Evolutionary conservation across 2,797 vertebrate species (phyloP).

Genomic region (Oryzias sinensis): DNA sequence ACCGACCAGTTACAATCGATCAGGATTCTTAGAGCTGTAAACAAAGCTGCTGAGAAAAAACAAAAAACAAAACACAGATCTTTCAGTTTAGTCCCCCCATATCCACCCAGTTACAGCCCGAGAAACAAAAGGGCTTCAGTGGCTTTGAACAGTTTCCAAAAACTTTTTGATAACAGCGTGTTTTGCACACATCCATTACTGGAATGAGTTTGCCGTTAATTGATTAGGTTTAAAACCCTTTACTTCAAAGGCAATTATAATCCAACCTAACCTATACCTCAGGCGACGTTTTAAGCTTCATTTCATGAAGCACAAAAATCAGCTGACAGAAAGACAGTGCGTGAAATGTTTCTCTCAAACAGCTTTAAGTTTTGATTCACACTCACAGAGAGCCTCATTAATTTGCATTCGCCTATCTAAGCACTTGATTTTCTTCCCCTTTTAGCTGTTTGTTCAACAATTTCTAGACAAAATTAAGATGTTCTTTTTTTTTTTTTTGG

Average conservation of each 20-base stretch:
- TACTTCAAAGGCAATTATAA: slow-evolving; percentile 22
- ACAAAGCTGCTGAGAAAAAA: slow-evolving; percentile 37
- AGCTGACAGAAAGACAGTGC: slow-evolving; percentile 15
- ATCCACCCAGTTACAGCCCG: slow-evolving; percentile 10
- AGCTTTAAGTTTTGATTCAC: slow-evolving; percentile 33
- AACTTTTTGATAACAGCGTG: slow-evolving; percentile 9
- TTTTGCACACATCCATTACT: neutral
- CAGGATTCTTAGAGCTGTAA: slow-evolving; percentile 36
- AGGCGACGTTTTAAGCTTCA: slow-evolving; percentile 20
- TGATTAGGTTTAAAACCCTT: slow-evolving; percentile 5
- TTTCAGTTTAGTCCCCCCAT: slow-evolving; percentile 12
- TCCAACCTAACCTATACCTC: slow-evolving; percentile 25
- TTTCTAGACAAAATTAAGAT: slow-evolving; percentile 25
- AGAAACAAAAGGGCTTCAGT: neutral
- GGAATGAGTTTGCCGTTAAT: neutral
- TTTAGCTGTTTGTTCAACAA: slow-evolving; percentile 10
- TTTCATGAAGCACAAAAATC: slow-evolving; percentile 9
- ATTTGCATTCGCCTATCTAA: too few relatives aligned
- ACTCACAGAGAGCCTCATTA: neutral
- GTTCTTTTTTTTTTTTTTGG: slow-evolving; percentile 6
- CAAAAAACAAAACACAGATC: slow-evolving; percentile 1
- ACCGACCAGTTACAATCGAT: slow-evolving; percentile 42
- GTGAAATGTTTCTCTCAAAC: slow-evolving; percentile 32
- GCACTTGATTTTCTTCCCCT: slow-evolving; percentile 4
- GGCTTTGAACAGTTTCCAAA: slow-evolving; percentile 1